Conservation (phyloP, 2,797 vertebrate genomes). For the Aphelocoma californica region DNA sequence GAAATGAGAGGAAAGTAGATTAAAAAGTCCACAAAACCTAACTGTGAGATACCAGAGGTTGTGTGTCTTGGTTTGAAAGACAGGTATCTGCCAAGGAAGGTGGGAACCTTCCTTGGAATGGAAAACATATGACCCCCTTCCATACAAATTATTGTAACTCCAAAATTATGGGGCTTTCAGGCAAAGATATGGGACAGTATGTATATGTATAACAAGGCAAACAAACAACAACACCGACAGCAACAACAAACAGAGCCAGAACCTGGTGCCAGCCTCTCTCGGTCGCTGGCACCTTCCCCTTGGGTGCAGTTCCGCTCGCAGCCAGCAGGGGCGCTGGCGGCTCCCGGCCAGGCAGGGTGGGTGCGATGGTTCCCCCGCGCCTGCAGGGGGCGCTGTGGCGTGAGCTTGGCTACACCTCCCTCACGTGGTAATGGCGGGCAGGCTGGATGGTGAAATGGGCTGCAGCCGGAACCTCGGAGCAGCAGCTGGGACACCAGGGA, state of each 20-base stretch:
- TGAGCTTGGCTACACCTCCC: not conserved
- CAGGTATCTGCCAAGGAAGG: not conserved
- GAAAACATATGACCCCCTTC: not conserved
- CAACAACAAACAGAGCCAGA: not conserved
- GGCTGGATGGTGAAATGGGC: not conserved
- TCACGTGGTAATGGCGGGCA: accelerated
- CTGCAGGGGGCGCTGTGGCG: not conserved
- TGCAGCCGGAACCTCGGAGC: not conserved
- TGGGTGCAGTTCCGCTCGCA: not conserved
- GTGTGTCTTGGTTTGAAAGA: not conserved
- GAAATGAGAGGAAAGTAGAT: not conserved
- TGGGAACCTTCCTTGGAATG: no score
- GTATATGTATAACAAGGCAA: accelerated
- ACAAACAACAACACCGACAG: not conserved
- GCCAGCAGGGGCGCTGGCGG: not conserved
- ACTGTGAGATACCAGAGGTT: not conserved
- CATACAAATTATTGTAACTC: not conserved
- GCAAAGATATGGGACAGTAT: no score
- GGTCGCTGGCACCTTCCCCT: not conserved
- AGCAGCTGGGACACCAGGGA: not conserved
- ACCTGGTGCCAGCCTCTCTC: accelerated
- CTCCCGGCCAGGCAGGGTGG: not conserved
- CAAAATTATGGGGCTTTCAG: not conserved
- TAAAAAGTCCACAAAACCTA: not conserved
- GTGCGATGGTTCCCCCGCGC: not conserved